Conservation (phyloP, 1,140 invertebrate species). For the Magallana gigas region DNA sequence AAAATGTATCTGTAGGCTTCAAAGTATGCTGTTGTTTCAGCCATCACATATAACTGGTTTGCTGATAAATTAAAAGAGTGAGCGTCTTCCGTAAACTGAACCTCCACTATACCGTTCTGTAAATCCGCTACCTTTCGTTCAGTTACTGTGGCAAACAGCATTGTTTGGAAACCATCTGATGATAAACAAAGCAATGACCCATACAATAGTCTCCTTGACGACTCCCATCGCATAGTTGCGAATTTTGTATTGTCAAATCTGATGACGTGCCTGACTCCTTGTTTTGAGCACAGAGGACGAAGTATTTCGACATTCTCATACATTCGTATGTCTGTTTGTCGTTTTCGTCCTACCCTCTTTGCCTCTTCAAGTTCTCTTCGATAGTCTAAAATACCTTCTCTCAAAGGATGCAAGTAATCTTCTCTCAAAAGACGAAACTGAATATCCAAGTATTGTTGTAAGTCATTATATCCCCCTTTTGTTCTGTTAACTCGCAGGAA, state of each 20-base stretch:
- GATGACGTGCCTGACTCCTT: constrained; percentile 66
- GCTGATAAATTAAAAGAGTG: neutral
- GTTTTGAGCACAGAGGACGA: constrained; percentile 65
- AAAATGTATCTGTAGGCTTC: constrained; percentile 80
- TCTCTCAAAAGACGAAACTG: constrained; percentile 88
- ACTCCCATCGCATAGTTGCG: constrained; percentile 73
- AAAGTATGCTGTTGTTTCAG: constrained; percentile 81
- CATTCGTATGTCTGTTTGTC: constrained; percentile 59
- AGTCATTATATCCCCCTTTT: constrained; percentile 82
- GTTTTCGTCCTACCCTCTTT: constrained; percentile 34
- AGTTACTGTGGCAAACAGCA: constrained; percentile 85
- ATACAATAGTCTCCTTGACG: constrained; percentile 84
- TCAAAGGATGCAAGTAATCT: constrained; percentile 82
- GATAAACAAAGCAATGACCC: constrained; percentile 88
- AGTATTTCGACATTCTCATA: constrained; percentile 70
- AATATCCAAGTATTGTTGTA: constrained; percentile 87
- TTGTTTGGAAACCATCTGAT: constrained; percentile 84
- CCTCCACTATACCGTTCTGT: constrained; percentile 65
- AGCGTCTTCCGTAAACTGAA: constrained; percentile 76
- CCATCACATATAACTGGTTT: constrained; percentile 70
- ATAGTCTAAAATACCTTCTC: constrained; percentile 76
- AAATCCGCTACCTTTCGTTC: constrained; percentile 80
- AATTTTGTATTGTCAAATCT: constrained; percentile 70
- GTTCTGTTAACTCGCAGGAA: constrained; percentile 83
- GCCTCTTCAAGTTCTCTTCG: constrained; percentile 41